Percentiles rank a stretch among this genome's conserved stretches.
phyloP scores from a whole-genome alignment of 2,113 vertebrate species.

The Cyanoderma ruficeps region DNA sequence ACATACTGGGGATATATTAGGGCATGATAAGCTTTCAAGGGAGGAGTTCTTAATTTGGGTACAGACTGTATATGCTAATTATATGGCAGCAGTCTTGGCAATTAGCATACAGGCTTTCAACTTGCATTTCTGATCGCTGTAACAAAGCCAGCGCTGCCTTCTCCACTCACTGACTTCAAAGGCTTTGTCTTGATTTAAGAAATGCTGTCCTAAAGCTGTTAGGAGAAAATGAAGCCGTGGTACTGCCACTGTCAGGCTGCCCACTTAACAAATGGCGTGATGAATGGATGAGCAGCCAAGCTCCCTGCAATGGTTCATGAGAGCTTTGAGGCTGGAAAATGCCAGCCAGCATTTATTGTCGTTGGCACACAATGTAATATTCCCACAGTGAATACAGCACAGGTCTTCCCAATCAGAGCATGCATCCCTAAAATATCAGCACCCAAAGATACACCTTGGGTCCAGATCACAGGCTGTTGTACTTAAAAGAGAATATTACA shows the following conservation, averaged over 20 bases:
- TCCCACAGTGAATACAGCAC: background rate
- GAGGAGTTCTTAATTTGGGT: conserved; percentile 37
- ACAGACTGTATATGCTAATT: conserved; percentile 36
- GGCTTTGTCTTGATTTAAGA: conserved; percentile 33
- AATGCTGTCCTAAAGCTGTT: background rate
- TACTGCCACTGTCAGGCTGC: background rate
- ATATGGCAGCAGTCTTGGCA: conserved; percentile 8
- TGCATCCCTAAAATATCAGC: background rate
- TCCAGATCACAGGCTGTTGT: background rate
- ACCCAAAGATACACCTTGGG: background rate
- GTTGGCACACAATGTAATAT: background rate
- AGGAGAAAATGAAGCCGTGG: background rate
- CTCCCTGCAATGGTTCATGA: background rate
- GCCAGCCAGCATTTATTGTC: background rate
- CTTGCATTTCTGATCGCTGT: conserved; percentile 12
- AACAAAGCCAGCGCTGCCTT: background rate
- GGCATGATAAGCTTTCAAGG: background rate
- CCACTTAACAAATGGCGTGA: background rate
- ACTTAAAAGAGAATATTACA: background rate
- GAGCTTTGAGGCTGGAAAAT: background rate
- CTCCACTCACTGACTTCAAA: conserved; percentile 14
- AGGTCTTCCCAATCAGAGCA: background rate
- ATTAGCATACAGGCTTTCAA: background rate
- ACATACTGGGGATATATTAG: background rate
- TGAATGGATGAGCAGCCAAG: background rate